phyloP scores from a whole-genome alignment of 1,140 invertebrate genomes.

The Drosophila equinoxialis region DNA sequence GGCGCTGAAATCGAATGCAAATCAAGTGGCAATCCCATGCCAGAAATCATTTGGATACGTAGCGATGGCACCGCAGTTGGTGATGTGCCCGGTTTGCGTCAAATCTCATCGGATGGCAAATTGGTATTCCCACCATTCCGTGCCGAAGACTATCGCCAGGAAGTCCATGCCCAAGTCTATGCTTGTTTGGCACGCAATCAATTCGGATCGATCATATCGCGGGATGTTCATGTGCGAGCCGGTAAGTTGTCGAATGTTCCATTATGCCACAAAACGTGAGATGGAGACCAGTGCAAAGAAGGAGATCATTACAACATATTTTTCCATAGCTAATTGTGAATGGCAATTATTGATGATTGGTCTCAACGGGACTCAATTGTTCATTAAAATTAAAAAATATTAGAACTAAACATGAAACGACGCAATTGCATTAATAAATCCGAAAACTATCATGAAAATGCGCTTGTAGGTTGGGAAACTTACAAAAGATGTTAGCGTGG shows the following conservation, averaged over 20 bases:
- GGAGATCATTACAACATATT: background rate
- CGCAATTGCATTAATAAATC: too few species aligned
- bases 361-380: too few species aligned
- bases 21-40: constrained; percentile 94
- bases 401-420: too few species aligned
- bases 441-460: too few species aligned
- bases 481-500: too few species aligned
- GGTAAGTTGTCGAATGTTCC: constrained; percentile 86
- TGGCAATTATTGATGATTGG: constrained; percentile 18
- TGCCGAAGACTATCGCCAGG: constrained; percentile 95
- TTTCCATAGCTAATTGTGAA: background rate
- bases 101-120: constrained; percentile 95
- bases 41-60: constrained; percentile 96
- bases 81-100: constrained; percentile 93
- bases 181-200: constrained; percentile 94
- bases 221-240: constrained; percentile 96
- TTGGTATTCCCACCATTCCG: constrained; percentile 96
- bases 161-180: constrained; percentile 96
- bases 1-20: constrained; percentile 96
- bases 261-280: constrained; percentile 27
- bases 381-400: too few species aligned
- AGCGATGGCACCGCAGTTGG: constrained; percentile 94
- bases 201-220: constrained; percentile 94
- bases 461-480: too few species aligned
- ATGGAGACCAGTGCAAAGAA: constrained; percentile 39